Evolutionary conservation across 2,113 vertebrate species (phyloP), one percentile per base, ranked within the genome.

Genomic region (Peucedramus taeniatus): DNA sequence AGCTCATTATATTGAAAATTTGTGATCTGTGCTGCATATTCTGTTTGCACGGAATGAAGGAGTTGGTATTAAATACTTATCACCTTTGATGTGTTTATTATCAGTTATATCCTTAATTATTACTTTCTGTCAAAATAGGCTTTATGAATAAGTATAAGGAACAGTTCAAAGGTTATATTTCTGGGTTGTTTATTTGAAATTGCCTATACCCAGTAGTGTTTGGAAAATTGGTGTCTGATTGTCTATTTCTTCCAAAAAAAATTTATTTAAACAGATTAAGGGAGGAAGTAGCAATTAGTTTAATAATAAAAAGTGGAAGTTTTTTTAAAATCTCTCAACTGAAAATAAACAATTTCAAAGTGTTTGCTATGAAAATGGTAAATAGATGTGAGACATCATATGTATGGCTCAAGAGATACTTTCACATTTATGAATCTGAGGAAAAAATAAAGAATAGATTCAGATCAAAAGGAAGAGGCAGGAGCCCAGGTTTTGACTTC

Each of bases 31-130:
- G 87, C 59, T 94, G 88, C 6, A 39, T 57, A 94, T 49, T 9
- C 66, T 83, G 18, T 89, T 90, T 90, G 37, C 83, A 76, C 33
- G 94, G 53, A 95, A 87, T 83, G 78, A 87, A 82, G 80, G 47
- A 45, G 13, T 69, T 66, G 39, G 39, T 91, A 95, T 97, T 90
- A 96, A 96, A 96, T 95, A 80, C 45, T 96, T 96, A 87, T 89
- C 88, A 96, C 50, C 60, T 86, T 96, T 78, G 84, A 65, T 94
- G 49, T 90, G 35, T 76, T 83, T 54, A 59, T 86, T 97, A 94
- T 96, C 93, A 95, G 74, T 97, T 96, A 88, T 71, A 82, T 37
- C 23, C 90, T 96, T 97, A 96, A 96, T 95, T 96, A 95, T 91
- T 96, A 64, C 86, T 93, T 79, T 87, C 81, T 94, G 87, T 95